phyloP scores from a whole-genome alignment of 2,113 vertebrate genomes.

The Anseranas semipalmata region DNA sequence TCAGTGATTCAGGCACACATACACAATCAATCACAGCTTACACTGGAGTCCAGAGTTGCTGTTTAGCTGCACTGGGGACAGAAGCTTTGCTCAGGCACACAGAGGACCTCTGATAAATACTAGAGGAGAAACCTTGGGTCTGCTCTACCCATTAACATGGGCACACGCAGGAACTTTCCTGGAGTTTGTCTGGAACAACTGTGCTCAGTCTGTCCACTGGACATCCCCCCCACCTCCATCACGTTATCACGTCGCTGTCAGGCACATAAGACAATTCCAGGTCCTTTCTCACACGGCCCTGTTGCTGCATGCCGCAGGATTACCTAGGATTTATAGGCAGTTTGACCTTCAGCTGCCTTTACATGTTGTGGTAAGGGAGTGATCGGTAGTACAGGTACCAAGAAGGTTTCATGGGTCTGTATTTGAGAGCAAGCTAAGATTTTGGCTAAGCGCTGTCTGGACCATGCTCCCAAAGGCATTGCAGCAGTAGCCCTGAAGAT shows the following conservation, averaged over 20 bases:
- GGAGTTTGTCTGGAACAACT: background rate
- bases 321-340: background rate
- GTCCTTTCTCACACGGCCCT: background rate
- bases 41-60: background rate
- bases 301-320: rapidly evolving
- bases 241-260: background rate
- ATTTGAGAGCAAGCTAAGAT: background rate
- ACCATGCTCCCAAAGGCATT: background rate
- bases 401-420: background rate
- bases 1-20: rapidly evolving
- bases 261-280: background rate
- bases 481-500: background rate
- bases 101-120: background rate
- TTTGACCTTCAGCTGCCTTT: background rate
- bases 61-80: background rate
- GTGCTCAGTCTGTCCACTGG: background rate
- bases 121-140: background rate
- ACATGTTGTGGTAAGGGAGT: background rate
- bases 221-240: background rate
- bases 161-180: background rate
- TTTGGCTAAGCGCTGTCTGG: background rate
- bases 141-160: background rate
- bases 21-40: background rate
- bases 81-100: background rate
- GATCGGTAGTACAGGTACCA: background rate